Percentiles rank a stretch among this genome's conserved stretches.
These are phyloP conservation scores for Rhodinocichla rosea DNA, from an alignment of 2,113 vertebrate genomes.

Conservation along the genomic window DNA sequence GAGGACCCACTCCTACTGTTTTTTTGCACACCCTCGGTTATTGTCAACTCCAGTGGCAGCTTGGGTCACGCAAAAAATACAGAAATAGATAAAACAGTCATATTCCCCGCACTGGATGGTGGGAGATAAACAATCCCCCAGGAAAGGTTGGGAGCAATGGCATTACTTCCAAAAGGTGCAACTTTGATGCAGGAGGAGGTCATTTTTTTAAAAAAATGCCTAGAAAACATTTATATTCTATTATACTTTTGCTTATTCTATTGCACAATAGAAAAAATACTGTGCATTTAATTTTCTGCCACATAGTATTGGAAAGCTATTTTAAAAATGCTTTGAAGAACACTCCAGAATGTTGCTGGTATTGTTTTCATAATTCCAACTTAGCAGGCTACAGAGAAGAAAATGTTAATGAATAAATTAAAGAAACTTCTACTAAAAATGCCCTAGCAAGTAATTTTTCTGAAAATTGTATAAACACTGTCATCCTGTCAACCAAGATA, in stretches of 20 bases:
- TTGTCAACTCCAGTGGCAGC: not conserved
- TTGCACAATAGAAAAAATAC: slow-evolving; percentile 36
- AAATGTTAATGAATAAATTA: slow-evolving; percentile 29
- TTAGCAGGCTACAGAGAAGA: slow-evolving; percentile 39
- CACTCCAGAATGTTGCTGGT: not conserved
- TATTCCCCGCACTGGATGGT: not conserved
- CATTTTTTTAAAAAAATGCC: not conserved
- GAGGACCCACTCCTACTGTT: not conserved
- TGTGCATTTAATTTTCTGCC: slow-evolving; percentile 24
- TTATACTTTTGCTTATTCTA: not conserved
- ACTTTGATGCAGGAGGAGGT: not conserved
- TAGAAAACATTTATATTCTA: not conserved
- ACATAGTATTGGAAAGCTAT: slow-evolving; percentile 45
- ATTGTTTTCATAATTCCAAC: slow-evolving; percentile 37
- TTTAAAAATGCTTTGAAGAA: slow-evolving; percentile 57
- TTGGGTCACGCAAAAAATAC: not conserved
- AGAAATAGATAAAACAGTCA: not conserved
- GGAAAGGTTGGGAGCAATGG: not conserved
- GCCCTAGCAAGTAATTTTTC: not conserved
- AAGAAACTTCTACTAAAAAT: not conserved
- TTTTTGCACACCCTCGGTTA: not conserved
- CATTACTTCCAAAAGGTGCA: not conserved
- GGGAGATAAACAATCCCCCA: not conserved
- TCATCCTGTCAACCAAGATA: not conserved
- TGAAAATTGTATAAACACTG: not conserved